Conservation (phyloP, 1,140 invertebrate species). For the Lamellibrachia luymesi region DNA sequence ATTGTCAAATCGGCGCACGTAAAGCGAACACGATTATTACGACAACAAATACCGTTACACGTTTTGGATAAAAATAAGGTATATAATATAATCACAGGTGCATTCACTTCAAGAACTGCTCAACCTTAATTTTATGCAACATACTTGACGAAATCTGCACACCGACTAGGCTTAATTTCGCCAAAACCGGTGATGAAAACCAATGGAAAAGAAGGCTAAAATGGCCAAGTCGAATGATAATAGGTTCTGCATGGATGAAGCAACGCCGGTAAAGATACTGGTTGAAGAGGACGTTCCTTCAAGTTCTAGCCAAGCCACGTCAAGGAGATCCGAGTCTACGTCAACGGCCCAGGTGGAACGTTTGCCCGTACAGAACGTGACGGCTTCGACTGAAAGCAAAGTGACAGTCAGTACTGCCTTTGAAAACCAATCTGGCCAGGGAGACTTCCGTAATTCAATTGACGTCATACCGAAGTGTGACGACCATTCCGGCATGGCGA, state of each 20-base stretch:
- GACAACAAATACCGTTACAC: slow-evolving; percentile 4
- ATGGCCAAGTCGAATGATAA: not conserved
- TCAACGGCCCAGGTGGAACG: not conserved
- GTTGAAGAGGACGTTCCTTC: not conserved
- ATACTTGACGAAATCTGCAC: not conserved
- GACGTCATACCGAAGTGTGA: not conserved
- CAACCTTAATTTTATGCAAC: not conserved
- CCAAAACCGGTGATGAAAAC: not conserved
- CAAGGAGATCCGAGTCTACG: not conserved
- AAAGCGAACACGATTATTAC: not conserved
- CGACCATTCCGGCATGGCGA: not conserved
- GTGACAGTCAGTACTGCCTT: not conserved
- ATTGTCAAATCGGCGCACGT: not conserved
- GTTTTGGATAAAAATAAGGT: not conserved
- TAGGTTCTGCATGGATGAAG: not conserved
- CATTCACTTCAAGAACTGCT: not conserved
- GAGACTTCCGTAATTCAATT: not conserved
- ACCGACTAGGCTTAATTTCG: not conserved
- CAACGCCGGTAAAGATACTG: not conserved
- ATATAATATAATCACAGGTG: not conserved
- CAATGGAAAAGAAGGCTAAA: not conserved
- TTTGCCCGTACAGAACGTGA: not conserved
- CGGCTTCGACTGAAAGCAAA: not conserved
- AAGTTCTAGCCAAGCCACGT: not conserved
- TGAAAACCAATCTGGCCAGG: not conserved